Evolutionary conservation across 2,888 invertebrate genomes (phyloP), one percentile per base, ranked within the genome.

Genomic region (Strigamia transsilvanica): DNA sequence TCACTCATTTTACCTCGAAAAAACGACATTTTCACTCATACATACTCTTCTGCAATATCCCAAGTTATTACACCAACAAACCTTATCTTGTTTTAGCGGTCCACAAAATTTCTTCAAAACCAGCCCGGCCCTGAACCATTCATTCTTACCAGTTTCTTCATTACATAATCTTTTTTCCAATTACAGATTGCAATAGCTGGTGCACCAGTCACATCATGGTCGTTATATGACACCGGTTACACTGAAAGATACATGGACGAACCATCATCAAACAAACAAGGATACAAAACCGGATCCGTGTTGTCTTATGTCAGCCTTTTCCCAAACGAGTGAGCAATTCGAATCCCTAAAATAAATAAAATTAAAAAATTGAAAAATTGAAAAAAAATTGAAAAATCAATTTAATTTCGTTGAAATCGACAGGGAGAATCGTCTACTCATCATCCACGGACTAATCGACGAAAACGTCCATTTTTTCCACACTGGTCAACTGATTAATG

Each of bases 401-500:
- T 56, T 7, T 18, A 6, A n/a, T 56, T 3, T 56, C 2, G 21
- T 18, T 56, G 4, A 18, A 18, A 18, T 56, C 5, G 21, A 4
- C 86, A 89, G 89, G 84, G 88, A 89, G 82, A 89, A 89, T 86
- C 92, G 98, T 46, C 89, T 99, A 84, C 90, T 99, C 21, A 95
- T 99, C 56, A 95, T 99, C 85, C 99, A 99, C 88, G 99, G 99
- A 1, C 90, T 99, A 84, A 97, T 97, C 82, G 99, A 99, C 88
- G 99, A 99, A 89, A 99, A 99, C 88, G 99, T 99, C 0, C 99
- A 99, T 88, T 99, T 99, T 89, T 93, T 94, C 85, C 99, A 99
- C 89, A 97, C 98, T 15, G 95, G 95, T 86, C 93, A 94, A 85
- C 90, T 99, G 83, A 93, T 99, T 32, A 94, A 95, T 84, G 94